These are phyloP conservation scores for Montipora capricornis DNA, from an alignment of 64 coral and sea anemone species.

Conservation along the genomic window DNA sequence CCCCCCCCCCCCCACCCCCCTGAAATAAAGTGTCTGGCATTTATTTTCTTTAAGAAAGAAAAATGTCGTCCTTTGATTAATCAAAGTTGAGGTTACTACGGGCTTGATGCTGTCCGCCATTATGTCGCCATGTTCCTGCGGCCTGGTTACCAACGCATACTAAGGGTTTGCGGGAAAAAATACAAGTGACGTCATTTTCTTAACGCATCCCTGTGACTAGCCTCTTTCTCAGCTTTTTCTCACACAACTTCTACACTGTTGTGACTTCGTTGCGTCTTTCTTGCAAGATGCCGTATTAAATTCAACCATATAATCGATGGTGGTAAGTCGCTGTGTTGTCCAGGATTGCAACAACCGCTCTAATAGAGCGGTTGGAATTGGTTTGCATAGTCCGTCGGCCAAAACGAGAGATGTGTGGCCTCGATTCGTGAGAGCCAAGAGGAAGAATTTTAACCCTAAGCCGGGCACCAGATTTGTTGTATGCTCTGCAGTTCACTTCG, in stretches of 20 bases:
- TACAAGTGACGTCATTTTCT: background rate
- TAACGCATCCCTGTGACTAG: background rate
- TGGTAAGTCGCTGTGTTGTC: slow-evolving; percentile 4
- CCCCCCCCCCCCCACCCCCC: too few relatives aligned
- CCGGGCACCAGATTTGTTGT: background rate
- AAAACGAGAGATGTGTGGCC: slow-evolving; percentile 2
- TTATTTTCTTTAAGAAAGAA: too few relatives aligned
- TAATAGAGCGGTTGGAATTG: background rate
- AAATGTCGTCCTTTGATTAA: too few relatives aligned
- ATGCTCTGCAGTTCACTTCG: background rate
- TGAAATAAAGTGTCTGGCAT: too few relatives aligned
- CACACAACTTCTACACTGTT: background rate
- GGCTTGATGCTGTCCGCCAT: too few relatives aligned
- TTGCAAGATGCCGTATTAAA: background rate
- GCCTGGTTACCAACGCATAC: background rate
- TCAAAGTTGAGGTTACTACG: too few relatives aligned
- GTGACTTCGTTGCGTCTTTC: background rate
- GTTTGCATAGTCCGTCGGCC: background rate
- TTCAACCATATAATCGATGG: background rate
- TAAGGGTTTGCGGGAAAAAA: background rate
- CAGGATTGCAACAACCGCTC: background rate
- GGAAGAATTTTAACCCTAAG: background rate
- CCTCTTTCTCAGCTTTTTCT: background rate
- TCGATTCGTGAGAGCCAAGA: background rate
- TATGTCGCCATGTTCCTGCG: background rate